Evolutionary conservation across 2,797 vertebrate genomes (phyloP), one percentile per base, ranked within the genome.

Genomic region (Muraenolepis orangiensis): DNA sequence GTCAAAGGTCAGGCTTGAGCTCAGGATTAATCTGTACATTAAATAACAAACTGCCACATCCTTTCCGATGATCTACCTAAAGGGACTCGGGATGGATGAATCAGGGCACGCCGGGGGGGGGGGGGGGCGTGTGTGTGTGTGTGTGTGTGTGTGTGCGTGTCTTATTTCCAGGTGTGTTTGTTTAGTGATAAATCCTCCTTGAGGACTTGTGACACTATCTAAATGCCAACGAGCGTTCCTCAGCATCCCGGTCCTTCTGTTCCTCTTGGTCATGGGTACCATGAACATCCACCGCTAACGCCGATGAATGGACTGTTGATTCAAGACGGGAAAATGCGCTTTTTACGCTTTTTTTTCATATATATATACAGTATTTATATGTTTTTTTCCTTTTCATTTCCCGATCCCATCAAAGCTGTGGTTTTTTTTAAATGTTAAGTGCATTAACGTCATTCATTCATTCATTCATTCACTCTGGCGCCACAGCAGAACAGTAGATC

Each of bases 161-260:
- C 90, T 89, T 88, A 82, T 74, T 32, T 78, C 70, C 51, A 90
- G 89, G 86, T 83, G 77, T 78, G 80, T 82, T 90, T 84, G 85
- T 88, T 88, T 90, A 77, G 79, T 82, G 84, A 88, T 90, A 90
- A 92, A 92, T 92, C 86, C 81, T 73, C 69, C 82, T 88, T 92
- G 89, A 92, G 85, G 84, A 87, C 78, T n/a, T 30, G 13, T 86
- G 86, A 90, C 87, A 87, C 82, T 92, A 89, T 89, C 87, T 85
- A 88, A 89, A 90, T 86, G 85, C 88, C 86, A 86, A 80, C 79
- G 71, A 74, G 75, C 71, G 32, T 77, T 82, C 74, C 69, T 83
- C 84, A 87, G 81, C 81, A 84, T 84, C 79, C 42, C 42, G 20
- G 42, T 18, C 18, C 77, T 74, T 11, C 38, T 61, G 72, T 75